Conservation (phyloP, 2,113 vertebrate genomes). For the Danionella cerebrum region DNA sequence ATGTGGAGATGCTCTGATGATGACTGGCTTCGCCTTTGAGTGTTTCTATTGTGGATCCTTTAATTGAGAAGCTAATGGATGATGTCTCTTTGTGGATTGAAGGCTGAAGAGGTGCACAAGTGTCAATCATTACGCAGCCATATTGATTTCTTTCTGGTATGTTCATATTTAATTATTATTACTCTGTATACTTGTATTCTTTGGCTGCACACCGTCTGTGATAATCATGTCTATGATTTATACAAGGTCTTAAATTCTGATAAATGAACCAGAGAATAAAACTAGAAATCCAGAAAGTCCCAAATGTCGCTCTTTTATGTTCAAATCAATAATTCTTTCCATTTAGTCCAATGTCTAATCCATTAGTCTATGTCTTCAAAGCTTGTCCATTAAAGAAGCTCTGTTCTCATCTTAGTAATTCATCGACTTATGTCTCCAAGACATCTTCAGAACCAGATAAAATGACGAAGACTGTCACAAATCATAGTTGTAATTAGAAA, state of each 20-base stretch:
- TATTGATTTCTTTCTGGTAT: neutral
- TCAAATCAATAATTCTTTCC: conserved; percentile 31
- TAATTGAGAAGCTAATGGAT: neutral
- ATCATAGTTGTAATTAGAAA: conserved; percentile 10
- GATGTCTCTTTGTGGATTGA: neutral
- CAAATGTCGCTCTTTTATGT: conserved; percentile 19
- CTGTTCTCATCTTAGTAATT: neutral
- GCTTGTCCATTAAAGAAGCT: conserved; percentile 36
- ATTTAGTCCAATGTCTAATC: too few species aligned
- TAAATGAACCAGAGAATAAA: too few species aligned
- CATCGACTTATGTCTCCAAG: conserved; percentile 21
- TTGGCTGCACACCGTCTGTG: too few species aligned
- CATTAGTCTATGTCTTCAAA: conserved; percentile 35
- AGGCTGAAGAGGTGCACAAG: neutral
- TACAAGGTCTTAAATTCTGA: too few species aligned
- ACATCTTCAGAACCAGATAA: neutral
- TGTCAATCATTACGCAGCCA: neutral
- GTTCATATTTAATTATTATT: too few species aligned
- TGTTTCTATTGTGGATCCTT: conserved; percentile 20
- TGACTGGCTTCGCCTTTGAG: conserved; percentile 23
- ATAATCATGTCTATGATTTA: too few species aligned
- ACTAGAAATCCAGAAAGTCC: too few species aligned
- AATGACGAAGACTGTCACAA: neutral
- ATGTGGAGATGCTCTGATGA: conserved; percentile 16
- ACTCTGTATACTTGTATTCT: too few species aligned